Conservation (phyloP, 2,113 vertebrate species). For the Lanius collurio region DNA sequence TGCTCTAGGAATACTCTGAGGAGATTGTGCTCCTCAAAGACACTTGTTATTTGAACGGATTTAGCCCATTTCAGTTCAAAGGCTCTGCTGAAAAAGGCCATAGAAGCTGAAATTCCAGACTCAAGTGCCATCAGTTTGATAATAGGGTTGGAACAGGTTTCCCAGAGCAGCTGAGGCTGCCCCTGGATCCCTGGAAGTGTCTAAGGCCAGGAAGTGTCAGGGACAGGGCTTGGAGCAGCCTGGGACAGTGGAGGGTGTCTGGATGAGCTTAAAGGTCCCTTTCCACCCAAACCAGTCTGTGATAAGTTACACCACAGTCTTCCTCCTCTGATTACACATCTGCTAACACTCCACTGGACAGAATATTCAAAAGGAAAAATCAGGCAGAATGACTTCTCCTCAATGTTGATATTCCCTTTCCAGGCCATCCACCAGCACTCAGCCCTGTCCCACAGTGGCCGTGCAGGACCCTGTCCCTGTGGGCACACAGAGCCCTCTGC, state of each 20-base stretch:
- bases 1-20: neutral
- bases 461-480: rapidly evolving
- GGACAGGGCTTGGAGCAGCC: neutral
- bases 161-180: neutral
- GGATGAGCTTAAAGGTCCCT: neutral
- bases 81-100: neutral
- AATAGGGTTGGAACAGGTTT: neutral
- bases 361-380: neutral
- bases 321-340: neutral
- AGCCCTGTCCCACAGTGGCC: rapidly evolving
- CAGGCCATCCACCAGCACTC: neutral
- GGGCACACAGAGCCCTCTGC: neutral
- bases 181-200: neutral
- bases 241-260: neutral
- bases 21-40: neutral
- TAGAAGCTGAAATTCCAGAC: neutral
- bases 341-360: neutral
- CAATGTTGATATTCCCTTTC: neutral
- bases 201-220: neutral
- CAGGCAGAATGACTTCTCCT: neutral
- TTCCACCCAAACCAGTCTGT: neutral
- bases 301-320: neutral
- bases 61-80: neutral
- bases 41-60: neutral
- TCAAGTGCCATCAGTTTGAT: neutral